Evolutionary conservation across 2,113 vertebrate genomes (phyloP), one percentile per base, ranked within the genome.

Genomic region (Percina caprodes): DNA sequence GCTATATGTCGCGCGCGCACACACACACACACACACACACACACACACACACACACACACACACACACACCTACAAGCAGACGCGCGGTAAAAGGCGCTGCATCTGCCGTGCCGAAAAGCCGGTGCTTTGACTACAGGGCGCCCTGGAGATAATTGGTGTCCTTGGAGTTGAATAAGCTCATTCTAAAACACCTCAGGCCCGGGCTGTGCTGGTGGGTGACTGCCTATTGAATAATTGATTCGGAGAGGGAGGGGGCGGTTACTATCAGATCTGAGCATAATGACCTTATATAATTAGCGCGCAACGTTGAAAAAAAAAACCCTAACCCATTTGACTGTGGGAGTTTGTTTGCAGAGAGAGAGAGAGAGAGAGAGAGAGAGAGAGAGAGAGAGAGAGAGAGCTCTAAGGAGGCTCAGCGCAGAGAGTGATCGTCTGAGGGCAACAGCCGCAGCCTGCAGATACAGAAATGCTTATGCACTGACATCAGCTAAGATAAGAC

Each of bases 221-320:
- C 87, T 96, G 96, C 95, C 95, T 97, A 96, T 97, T 98, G 97
- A 97, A 98, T 98, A 97, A 98, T 98, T 98, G 97, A 98, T 98
- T 97, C 95, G 95, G 96, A 96, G 95, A 93, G 95, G 94, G 95
- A 92, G 96, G 96, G 95, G 96, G 96, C 58, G 87, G 95, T 92
- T 91, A 95, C 97, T 97, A 98, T 98, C 97, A 97, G 96, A 98
- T 97, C 96, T 95, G 95, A 96, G 95, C 96, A 97, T 97, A 98
- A 98, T 98, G 96, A 98, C 97, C 98, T 97, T 96, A 97, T 98
- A 97, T 97, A 98, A 98, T 98, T 98, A 97, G 96, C 96, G 96
- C 95, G 95, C 96, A 95, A 95, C 89, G 90, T 90, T 52, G 77
- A 72, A 48, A 69, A 82, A 69, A 82, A 78, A 94, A 77, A 74